These are phyloP conservation scores for Microtus richardsoni DNA, from an alignment of 2,113 vertebrate genomes.

Conservation along the genomic window DNA sequence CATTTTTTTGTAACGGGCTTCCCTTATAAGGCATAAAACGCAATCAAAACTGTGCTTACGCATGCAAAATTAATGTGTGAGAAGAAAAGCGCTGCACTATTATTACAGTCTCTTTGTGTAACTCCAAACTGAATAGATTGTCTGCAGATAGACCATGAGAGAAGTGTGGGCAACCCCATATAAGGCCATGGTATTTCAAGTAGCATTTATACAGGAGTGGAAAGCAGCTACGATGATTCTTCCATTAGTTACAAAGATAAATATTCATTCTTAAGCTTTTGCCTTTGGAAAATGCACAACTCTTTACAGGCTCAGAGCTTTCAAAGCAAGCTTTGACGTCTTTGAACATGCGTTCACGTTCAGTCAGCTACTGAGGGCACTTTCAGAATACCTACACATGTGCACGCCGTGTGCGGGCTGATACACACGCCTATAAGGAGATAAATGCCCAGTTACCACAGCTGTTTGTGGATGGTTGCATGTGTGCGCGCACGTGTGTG, in stretches of 20 bases:
- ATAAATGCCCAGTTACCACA: neutral
- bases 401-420: neutral
- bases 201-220: neutral
- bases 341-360: neutral
- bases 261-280: constrained; percentile 49
- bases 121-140: neutral
- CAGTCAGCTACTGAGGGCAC: neutral
- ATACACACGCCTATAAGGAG: neutral
- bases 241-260: constrained; percentile 41
- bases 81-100: neutral
- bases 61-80: neutral
- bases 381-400: neutral
- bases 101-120: neutral
- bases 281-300: constrained; percentile 32
- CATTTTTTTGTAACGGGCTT: neutral
- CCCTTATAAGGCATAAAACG: neutral
- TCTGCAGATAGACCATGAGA: neutral
- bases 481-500: neutral
- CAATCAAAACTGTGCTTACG: neutral
- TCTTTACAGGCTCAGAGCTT: neutral
- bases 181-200: neutral
- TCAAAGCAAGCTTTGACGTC: neutral
- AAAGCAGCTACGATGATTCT: neutral
- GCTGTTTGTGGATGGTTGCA: neutral
- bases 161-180: neutral